Evolutionary conservation across 1,140 invertebrate genomes (phyloP), one percentile per base, ranked within the genome.

Genomic region (Trialeurodes vaporariorum): DNA sequence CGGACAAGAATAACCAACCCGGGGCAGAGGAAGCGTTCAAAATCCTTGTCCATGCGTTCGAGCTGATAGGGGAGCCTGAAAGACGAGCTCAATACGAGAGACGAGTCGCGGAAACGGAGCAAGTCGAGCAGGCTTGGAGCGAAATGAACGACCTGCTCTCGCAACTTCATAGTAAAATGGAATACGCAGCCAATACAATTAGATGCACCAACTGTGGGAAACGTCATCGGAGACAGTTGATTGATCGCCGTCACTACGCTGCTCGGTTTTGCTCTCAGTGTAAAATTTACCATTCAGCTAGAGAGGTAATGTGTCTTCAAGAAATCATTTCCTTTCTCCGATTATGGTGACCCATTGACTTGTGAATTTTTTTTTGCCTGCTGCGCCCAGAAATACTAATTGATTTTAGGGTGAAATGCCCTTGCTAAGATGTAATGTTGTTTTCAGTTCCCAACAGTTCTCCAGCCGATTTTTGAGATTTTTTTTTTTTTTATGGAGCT

Each of bases 1-100:
- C 94, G 0, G 93, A 96, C 76, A 96, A 97, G 81, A 96, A 96
- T 80, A 90, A 88, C 75, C 91, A 94, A 77, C 89, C 91, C 12
- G 93, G 94, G 63, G 93, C 94, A 11, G 94, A 96, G 77, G 94
- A 97, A 80, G 93, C 93, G 26, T 97, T 97, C 77, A 96, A 96
- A 80, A 95, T 96, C 75, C 80, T 96, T 70, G 92, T 93, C 70
- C 90, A 94, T 76, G 93, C 94, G 25, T 96, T 97, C 80, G 92
- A 96, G 77, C 85, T 94, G 73, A 94, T 97, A 73, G 93, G 93
- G 21, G 92, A 94, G 81, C 89, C 93, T 92, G 90, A 88, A 77
- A 85, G 86, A 75, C 84, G 91, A 71, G 85, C 87, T 75, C 83
- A 84, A 27, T 91, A 90, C 78, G 87, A 89, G 78, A 81, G 83